Base-by-base conservation (phyloP, 2,113 vertebrate species). In the Siniperca chuatsi region DNA sequence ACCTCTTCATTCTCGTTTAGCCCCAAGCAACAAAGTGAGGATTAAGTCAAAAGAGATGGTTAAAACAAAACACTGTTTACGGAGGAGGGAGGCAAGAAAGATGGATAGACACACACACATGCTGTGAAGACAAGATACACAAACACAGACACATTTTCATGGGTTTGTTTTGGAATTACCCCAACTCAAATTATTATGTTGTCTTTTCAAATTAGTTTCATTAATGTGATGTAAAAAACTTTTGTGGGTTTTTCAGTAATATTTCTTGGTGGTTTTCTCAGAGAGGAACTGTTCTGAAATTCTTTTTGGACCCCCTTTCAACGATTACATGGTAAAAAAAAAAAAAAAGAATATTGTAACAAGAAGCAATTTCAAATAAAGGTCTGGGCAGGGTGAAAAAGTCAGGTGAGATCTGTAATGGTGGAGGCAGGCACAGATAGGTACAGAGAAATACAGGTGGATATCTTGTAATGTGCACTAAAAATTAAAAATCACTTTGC, bases 41-140 rank as follows among this genome's bases (percentile, higher is more conserved):
- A 90, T 93, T 86, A 89, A 80, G 78, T 79, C 37, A 73, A 67
- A 79, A 20, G 29, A 80, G 62, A 76, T 40, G 71, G 52, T 72
- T 85, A 35, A 76, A 90, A 75, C 79, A 75, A 81, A 71, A 23
- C 58, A 2, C 58, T 50, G 62, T 79, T 84, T 75, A 84, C 12
- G 15, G 9, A 12, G 44, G 44, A 76, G 42, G 50, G 13, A 60
- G 33, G 10, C 11, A 60, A 8, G 44, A 54, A 21, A 37, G 58
- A 81, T 16, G 16, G 66, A 72, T 15, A 48, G 10, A 50, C 48
- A 52, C 48, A 50, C 48, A 65, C 2, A 35, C 12, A 13, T 1
- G 11, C 12, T 61, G 35, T 20, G 2, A 62, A 66, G 48, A 18
- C 16, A 18, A 52, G 25, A 69, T 9, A 58, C 78, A 74, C 16